Base-by-base conservation (phyloP, 2,888 invertebrate genomes). In the Aphidius colemani region DNA sequence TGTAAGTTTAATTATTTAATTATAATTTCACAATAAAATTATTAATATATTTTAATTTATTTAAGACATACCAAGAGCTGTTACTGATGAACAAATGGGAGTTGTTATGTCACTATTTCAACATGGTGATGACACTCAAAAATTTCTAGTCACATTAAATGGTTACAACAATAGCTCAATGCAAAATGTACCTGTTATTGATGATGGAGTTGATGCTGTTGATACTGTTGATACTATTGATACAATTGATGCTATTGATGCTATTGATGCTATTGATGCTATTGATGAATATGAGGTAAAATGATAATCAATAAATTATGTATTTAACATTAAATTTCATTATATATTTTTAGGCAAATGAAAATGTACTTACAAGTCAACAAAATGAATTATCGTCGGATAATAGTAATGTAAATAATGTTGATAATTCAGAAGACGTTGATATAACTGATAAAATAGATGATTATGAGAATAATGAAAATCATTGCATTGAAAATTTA, bases 61-160 rank as follows among this genome's bases (percentile, higher is more conserved):
- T 68, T 66, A 7, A 79, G 79, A 76, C 68, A 63, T 72, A 53
- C 66, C 72, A 49, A 69, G 75, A 41, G 67, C 75, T 51, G 75
- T 77, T 41, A 75, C 73, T 41, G 78, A 79, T 10, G 81, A 82
- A 48, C 78, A 80, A 53, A 76, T 81, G 72, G 77, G 76, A 9
- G 75, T 82, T 30, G 78, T 81, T 7, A 81, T 79, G 74, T 81
- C 81, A 18, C 73, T 82, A 51, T 82, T 82, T 63, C 78, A 82
- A 72, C 74, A 78, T 65, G 78, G 76, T 60, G 75, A 81, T 65
- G 74, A 81, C 62, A 80, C 76, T 64, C 82, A 79, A 68, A 80
- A 81, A 66, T 82, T 82, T 72, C 69, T 82, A 68, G 81, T 82
- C 59, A 82, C 82, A 5, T 69, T 82, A 50, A 82, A 80, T 63